These are phyloP conservation scores for Clistopyga incitator DNA, from an alignment of 2,888 invertebrate species.

Conservation along the genomic window DNA sequence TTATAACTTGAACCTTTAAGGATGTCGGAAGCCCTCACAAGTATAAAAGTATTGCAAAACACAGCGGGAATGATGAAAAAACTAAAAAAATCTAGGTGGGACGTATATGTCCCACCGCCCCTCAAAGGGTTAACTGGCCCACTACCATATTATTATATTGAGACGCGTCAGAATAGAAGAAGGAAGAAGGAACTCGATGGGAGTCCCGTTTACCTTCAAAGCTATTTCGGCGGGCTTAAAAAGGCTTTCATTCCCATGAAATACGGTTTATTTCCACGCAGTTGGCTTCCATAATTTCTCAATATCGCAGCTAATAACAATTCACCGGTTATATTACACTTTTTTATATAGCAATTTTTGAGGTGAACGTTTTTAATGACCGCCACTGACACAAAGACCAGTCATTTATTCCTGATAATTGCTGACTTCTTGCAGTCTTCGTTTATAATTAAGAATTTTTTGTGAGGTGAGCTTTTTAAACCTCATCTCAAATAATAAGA, in stretches of 20 bases:
- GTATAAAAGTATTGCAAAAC: too few relatives aligned
- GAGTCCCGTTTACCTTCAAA: background rate
- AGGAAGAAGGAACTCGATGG: background rate
- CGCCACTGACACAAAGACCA: background rate
- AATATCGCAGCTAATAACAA: background rate
- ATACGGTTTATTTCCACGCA: background rate
- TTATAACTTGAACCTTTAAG: too few relatives aligned
- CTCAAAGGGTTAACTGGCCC: too few relatives aligned
- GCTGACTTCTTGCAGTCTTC: too few relatives aligned
- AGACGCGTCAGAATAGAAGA: background rate
- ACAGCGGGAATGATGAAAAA: too few relatives aligned
- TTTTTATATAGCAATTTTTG: background rate
- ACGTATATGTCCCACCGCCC: too few relatives aligned
- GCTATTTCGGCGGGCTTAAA: background rate
- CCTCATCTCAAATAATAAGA: too few relatives aligned
- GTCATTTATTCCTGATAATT: background rate
- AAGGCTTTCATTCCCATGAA: background rate
- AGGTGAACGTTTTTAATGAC: background rate
- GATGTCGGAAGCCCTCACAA: too few relatives aligned
- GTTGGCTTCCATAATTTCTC: background rate
- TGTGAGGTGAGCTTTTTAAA: background rate
- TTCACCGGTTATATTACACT: background rate
- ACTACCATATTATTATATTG: conserved; percentile 1
- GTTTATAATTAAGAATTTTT: background rate
- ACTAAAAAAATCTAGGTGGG: too few relatives aligned